Percentiles rank a stretch among this genome's conserved stretches.
Conservation (phyloP, 2,888 invertebrate genomes). For the Acanthosoma haemorrhoidale region DNA sequence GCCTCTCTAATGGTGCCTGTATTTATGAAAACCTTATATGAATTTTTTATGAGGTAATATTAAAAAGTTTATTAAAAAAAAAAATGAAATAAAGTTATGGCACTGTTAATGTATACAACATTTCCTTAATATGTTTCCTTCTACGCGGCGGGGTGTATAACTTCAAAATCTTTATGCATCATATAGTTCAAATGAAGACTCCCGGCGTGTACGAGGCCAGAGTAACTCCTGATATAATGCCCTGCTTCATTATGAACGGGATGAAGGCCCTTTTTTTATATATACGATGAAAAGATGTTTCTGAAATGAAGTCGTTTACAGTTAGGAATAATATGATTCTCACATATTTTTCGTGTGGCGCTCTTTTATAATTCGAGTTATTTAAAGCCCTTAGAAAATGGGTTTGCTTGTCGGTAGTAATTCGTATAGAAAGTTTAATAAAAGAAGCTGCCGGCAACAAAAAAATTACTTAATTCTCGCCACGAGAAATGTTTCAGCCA, state of each 20-base stretch:
- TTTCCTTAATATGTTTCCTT: neutral
- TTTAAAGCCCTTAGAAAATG: too few species aligned
- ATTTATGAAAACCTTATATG: neutral
- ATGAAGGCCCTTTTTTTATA: neutral
- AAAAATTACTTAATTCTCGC: too few species aligned
- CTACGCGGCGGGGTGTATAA: neutral
- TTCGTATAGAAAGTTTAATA: too few species aligned
- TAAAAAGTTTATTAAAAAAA: neutral
- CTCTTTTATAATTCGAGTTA: too few species aligned
- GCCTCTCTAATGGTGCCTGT: neutral
- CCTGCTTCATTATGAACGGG: neutral
- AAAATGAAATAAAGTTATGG: neutral
- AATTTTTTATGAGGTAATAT: neutral
- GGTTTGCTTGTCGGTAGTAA: too few species aligned
- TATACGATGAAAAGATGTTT: too few species aligned
- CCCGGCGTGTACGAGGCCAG: neutral
- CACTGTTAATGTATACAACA: neutral
- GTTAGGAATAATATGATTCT: too few species aligned
- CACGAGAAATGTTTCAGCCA: too few species aligned
- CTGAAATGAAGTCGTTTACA: too few species aligned
- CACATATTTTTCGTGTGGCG: too few species aligned
- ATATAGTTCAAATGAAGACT: neutral
- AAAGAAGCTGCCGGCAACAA: too few species aligned
- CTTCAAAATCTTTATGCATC: conserved; percentile 1
- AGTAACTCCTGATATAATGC: neutral